These are phyloP conservation scores for Oostethus manadensis DNA, from an alignment of 2,113 vertebrate species.

Conservation along the genomic window DNA sequence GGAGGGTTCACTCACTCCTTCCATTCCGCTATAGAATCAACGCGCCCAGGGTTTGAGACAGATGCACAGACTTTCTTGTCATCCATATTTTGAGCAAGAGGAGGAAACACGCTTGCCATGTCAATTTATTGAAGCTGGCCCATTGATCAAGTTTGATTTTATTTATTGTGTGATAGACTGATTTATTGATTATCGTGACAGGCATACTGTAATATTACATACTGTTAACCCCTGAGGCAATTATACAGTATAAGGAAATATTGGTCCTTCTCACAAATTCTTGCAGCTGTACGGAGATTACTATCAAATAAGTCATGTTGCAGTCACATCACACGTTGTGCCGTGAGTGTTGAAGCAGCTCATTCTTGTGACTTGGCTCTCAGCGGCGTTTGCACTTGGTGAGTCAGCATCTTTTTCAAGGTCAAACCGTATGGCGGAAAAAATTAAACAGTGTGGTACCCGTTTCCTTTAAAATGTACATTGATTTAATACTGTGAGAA, in stretches of 20 bases:
- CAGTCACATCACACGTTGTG: slow-evolving; percentile 1
- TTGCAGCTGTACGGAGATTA: not conserved
- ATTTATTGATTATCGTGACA: too few species aligned
- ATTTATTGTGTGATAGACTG: too few species aligned
- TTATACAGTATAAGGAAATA: too few species aligned
- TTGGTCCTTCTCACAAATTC: not conserved
- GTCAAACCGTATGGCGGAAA: slow-evolving; percentile 40
- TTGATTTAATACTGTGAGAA: slow-evolving; percentile 3
- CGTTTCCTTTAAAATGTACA: slow-evolving; percentile 23
- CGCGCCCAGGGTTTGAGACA: too few species aligned
- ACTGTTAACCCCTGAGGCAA: not conserved
- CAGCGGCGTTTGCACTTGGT: slow-evolving; percentile 49
- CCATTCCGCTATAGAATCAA: too few species aligned
- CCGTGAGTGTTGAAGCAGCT: slow-evolving; percentile 3
- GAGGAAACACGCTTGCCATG: too few species aligned
- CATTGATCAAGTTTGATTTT: too few species aligned
- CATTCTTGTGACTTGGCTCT: slow-evolving; percentile 36
- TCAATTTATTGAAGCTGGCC: too few species aligned
- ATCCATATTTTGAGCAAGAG: too few species aligned
- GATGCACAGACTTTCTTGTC: too few species aligned
- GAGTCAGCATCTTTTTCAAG: slow-evolving; percentile 64
- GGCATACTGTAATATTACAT: too few species aligned
- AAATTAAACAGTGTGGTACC: slow-evolving; percentile 31
- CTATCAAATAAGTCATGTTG: not conserved
- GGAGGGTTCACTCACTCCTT: too few species aligned